Evolutionary conservation across 2,113 vertebrate species (phyloP).

Genomic region (Festucalex cinctus): DNA sequence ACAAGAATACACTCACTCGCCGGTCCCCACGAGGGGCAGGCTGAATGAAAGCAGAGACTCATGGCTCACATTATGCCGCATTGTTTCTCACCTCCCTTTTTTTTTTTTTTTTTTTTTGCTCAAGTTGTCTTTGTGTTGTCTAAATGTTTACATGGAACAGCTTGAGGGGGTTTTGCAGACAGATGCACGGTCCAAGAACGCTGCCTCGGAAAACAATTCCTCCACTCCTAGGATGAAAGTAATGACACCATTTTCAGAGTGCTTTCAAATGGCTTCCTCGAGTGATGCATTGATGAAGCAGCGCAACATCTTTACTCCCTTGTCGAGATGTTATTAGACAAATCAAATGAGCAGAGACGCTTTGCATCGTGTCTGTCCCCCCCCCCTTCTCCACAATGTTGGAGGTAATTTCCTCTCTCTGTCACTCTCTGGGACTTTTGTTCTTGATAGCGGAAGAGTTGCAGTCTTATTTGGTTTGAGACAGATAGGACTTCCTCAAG

Average conservation of each 20-base stretch:
- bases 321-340: slow-evolving; percentile 44
- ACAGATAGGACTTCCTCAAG: slow-evolving; percentile 65
- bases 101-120: slow-evolving; percentile 68
- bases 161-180: slow-evolving; percentile 61
- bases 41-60: slow-evolving; percentile 67
- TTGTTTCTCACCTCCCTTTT: slow-evolving; percentile 66
- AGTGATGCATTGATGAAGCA: slow-evolving; percentile 35
- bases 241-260: slow-evolving; percentile 43
- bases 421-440: slow-evolving; percentile 40
- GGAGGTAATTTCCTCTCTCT: slow-evolving; percentile 48
- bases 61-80: slow-evolving; percentile 60
- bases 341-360: slow-evolving; percentile 43
- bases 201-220: slow-evolving; percentile 35
- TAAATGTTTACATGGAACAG: slow-evolving; percentile 77
- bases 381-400: slow-evolving; percentile 8
- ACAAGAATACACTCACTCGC: slow-evolving; percentile 73
- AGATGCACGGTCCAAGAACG: slow-evolving; percentile 63
- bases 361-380: slow-evolving; percentile 25
- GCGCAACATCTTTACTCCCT: slow-evolving; percentile 31
- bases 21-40: slow-evolving; percentile 65
- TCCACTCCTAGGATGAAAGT: slow-evolving; percentile 38
- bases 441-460: slow-evolving; percentile 30
- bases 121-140: slow-evolving; percentile 70
- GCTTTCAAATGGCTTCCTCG: slow-evolving; percentile 30
- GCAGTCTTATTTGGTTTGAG: slow-evolving; percentile 52